Evolutionary conservation across 2,113 vertebrate species (phyloP).

Genomic region (Steatornis caripensis): DNA sequence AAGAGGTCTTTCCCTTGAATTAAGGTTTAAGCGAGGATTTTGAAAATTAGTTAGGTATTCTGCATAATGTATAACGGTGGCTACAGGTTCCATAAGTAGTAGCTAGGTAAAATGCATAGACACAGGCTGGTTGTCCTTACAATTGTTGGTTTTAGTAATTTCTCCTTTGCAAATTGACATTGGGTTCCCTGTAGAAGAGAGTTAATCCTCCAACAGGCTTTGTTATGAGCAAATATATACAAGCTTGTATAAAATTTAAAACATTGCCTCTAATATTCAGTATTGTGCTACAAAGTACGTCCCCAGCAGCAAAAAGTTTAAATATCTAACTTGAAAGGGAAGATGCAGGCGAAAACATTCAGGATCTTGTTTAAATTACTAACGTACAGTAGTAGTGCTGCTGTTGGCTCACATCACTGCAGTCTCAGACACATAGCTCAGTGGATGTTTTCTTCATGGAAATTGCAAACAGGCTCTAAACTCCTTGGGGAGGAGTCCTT

Average conservation of each 20-base stretch:
- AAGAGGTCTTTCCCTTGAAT: slow-evolving; percentile 74
- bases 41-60: slow-evolving; percentile 74
- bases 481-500: background rate
- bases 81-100: slow-evolving; percentile 54
- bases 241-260: slow-evolving; percentile 35
- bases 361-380: slow-evolving; percentile 13
- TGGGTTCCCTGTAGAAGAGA: background rate
- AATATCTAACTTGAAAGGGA: slow-evolving; percentile 29
- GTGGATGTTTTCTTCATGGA: background rate
- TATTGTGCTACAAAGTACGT: slow-evolving; percentile 12
- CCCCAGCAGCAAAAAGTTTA: background rate
- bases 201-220: background rate
- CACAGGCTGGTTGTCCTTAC: background rate
- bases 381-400: background rate
- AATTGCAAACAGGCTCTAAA: background rate
- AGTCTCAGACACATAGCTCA: background rate
- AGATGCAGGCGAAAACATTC: background rate
- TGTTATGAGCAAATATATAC: background rate
- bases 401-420: background rate
- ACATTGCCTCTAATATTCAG: slow-evolving; percentile 1
- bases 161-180: slow-evolving; percentile 3
- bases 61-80: slow-evolving; percentile 22
- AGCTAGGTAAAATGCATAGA: slow-evolving; percentile 42
- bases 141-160: background rate
- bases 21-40: slow-evolving; percentile 74